Evolutionary conservation across 2,888 invertebrate species (phyloP), one percentile per base, ranked within the genome.

Genomic region (Xylota sylvarum): DNA sequence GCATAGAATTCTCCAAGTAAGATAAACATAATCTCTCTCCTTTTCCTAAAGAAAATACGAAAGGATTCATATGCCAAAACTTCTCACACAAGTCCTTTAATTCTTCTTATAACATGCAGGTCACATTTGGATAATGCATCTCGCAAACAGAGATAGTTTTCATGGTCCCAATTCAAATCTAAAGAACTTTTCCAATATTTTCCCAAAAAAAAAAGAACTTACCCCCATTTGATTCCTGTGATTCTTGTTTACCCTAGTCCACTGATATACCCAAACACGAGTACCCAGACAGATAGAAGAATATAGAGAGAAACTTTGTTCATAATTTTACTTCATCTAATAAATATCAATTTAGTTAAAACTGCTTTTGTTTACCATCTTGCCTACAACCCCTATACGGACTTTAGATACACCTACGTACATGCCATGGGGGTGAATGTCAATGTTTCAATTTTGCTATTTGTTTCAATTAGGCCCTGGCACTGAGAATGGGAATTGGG

Each of bases 301-400:
- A 5, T 5, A 17, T 12, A 9, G n/a, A 23, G n/a, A 46, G 17
- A 64, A 64, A 48, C 43, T 64, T 64, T 46, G 5, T 12, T 17
- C 23, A 60, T 40, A 60, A 48, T 48, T 62, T 43, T 23, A 62
- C 10, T 64, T 12, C 4, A n/a, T 46, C 27, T 48, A 48, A 64
- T 64, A 64, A 64, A 64, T 64, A 64, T 64, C 64, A 64, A 64
- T 64, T 64, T 64, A 32, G 35, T 27, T 60, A n/a, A n/a, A 60
- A 60, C 19, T 40, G 19, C 58, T 35, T 58, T 46, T 46, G 14
- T 46, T 5, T 46, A 46, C 14, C 17, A 7, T 19, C 12, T 50
- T 50, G 23, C 23, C 50, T 23, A 3, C 10, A 50, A 23, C 50
- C 50, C 50, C 23, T 23, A 50, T 48, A 19, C 3, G 2, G 1